Base-by-base conservation (phyloP, 2,888 invertebrate species). In the Troilus luridus region DNA sequence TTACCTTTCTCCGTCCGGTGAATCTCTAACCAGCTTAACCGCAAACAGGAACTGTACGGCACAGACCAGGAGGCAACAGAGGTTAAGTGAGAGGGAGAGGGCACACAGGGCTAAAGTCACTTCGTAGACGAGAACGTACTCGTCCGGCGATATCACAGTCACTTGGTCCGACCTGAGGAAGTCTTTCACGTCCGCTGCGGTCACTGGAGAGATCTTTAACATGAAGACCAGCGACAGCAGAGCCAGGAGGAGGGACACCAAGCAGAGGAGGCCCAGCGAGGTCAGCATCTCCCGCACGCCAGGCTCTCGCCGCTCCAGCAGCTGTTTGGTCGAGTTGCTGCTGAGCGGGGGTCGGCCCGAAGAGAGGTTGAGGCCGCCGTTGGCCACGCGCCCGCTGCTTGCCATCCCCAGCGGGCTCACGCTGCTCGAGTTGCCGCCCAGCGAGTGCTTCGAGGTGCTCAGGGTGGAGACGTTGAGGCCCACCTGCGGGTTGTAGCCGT, bases 41-140 rank as follows among this genome's bases (percentile, higher is more conserved):
- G 98, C 98, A 94, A 98, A 98, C 94, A 98, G 96, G 95, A 98
- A 98, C 95, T 98, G 98, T 94, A 98, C 97, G 93, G 98, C 97
- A 95, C 98, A 98, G 93, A 98, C 98, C 93, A 98, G 96, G 92
- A 98, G 95, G 94, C 98, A 98, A 95, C 98, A 98, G 92, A 98
- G 95, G 95, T 98, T 97, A 93, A 98, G 95, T 60, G 98, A 97
- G 90, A 98, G 95, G 92, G 98, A 98, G 93, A 98, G 95, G 92
- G 98, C 98, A 94, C 98, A 97, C 94, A 98, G 95, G 60, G 98
- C 98, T 94, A 98, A 95, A 90, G 98, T 98, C 94, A 98, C 98
- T 95, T 98, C 98, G 94, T 98, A 97, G 92, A 98, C 97, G 93
- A 97, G 97, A 92, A 97, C 96, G 94, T 97, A 98, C 94, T 98